Percentiles rank a stretch among this genome's conserved stretches.
Conservation (phyloP, 2,113 vertebrate genomes). For the Aldabrachelys gigantea region DNA sequence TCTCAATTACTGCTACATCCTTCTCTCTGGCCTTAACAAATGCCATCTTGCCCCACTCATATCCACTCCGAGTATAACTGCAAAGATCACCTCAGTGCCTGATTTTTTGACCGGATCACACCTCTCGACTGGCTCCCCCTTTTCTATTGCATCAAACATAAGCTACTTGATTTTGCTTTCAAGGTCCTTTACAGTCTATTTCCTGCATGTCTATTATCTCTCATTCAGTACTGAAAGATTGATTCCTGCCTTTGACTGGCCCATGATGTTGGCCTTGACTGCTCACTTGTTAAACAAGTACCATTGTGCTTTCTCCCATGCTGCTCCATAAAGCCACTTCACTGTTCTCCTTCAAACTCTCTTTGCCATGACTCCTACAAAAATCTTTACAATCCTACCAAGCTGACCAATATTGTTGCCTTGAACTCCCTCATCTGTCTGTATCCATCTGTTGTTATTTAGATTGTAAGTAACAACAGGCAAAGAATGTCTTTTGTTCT, state of each 20-base stretch:
- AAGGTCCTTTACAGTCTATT: not conserved
- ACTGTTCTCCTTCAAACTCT: not conserved
- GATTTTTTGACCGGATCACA: not conserved
- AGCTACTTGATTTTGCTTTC: not conserved
- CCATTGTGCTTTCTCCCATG: not conserved
- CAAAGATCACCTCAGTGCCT: not conserved
- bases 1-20: not conserved
- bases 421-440: not conserved
- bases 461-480: not conserved
- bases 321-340: not conserved
- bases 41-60: not conserved
- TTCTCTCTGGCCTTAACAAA: not conserved
- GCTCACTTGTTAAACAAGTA: no score
- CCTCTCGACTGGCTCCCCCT: not conserved
- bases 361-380: not conserved
- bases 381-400: not conserved
- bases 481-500: not conserved
- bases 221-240: not conserved
- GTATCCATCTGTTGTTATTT: not conserved
- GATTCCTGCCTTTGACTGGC: not conserved
- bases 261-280: not conserved
- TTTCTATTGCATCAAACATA: not conserved
- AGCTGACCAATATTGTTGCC: not conserved
- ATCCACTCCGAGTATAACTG: not conserved
- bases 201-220: not conserved